These are phyloP conservation scores for Spongilla lacustris DNA, from an alignment of 37 sponge, comb jelly and placozoan genomes.

Conservation along the genomic window DNA sequence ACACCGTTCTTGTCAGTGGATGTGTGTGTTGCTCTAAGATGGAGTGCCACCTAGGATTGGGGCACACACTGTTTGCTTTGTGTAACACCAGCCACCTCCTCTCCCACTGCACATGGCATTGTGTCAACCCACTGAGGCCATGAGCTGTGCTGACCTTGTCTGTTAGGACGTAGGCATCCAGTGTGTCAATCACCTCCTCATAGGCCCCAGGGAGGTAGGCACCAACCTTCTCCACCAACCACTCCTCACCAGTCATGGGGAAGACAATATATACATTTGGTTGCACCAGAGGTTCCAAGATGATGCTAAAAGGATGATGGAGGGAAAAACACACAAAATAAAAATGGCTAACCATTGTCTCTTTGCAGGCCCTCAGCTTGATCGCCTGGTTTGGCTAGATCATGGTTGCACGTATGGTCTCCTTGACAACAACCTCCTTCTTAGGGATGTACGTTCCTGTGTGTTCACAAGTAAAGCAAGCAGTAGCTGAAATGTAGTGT, in stretches of 20 bases:
- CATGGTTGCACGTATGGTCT: conserved; percentile 94
- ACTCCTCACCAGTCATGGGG: conserved; percentile 96
- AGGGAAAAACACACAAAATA: no score
- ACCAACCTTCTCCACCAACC: conserved; percentile 97
- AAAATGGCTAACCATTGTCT: conserved; percentile 71
- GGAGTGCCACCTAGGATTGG: conserved; percentile 85
- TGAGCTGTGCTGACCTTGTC: conserved; percentile 91
- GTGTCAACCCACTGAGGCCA: background rate
- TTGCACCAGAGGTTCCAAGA: no score
- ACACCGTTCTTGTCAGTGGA: conserved; percentile 86
- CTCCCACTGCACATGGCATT: background rate
- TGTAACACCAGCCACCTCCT: background rate
- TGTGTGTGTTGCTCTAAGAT: conserved; percentile 93
- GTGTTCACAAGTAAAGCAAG: background rate
- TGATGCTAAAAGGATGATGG: no score
- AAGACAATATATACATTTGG: no score
- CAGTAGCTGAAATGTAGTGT: background rate
- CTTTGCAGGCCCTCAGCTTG: conserved; percentile 95
- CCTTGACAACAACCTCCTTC: conserved; percentile 96
- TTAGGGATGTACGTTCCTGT: conserved; percentile 97
- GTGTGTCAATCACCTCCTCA: conserved; percentile 95
- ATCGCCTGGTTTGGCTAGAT: conserved; percentile 98
- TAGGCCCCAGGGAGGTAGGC: conserved; percentile 99
- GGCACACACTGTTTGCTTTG: background rate
- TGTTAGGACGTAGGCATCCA: conserved; percentile 97